Evolutionary conservation across 2,113 vertebrate species (phyloP).

Genomic region (Capreolus pygargus): DNA sequence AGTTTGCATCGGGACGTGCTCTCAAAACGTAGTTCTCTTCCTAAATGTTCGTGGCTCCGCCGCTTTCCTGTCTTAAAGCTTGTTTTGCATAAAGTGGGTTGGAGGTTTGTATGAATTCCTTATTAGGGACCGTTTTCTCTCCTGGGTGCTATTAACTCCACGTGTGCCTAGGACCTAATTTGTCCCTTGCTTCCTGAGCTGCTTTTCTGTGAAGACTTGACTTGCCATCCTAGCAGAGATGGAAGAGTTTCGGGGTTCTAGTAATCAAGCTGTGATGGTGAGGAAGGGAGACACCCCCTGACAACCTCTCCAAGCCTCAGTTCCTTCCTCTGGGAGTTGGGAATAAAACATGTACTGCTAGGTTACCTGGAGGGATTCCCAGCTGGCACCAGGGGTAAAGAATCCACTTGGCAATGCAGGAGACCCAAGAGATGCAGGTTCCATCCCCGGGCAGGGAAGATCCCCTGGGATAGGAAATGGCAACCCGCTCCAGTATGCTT

Average conservation of each 20-base stretch:
- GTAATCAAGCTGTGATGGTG: rapidly evolving
- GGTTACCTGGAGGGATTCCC: neutral
- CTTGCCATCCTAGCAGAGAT: rapidly evolving
- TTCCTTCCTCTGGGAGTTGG: neutral
- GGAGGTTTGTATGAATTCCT: neutral
- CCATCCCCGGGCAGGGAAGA: neutral
- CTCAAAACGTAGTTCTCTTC: rapidly evolving
- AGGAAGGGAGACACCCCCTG: too few relatives aligned
- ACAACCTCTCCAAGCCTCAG: rapidly evolving
- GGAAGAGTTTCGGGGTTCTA: too few relatives aligned
- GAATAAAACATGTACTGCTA: too few relatives aligned
- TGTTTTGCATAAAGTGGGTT: rapidly evolving
- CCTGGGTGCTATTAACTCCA: rapidly evolving
- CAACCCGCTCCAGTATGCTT: neutral
- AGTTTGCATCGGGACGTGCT: rapidly evolving
- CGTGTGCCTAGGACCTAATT: rapidly evolving
- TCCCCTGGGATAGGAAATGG: neutral
- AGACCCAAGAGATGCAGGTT: neutral
- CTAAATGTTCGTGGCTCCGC: rapidly evolving
- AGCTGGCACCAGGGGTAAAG: neutral
- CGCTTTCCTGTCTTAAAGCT: rapidly evolving
- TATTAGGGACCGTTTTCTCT: rapidly evolving
- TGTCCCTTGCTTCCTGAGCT: rapidly evolving
- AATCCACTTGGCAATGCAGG: neutral
- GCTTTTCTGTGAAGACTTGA: rapidly evolving